These are phyloP conservation scores for Scyliorhinus canicula DNA, from an alignment of 2,797 vertebrate genomes.

Conservation along the genomic window DNA sequence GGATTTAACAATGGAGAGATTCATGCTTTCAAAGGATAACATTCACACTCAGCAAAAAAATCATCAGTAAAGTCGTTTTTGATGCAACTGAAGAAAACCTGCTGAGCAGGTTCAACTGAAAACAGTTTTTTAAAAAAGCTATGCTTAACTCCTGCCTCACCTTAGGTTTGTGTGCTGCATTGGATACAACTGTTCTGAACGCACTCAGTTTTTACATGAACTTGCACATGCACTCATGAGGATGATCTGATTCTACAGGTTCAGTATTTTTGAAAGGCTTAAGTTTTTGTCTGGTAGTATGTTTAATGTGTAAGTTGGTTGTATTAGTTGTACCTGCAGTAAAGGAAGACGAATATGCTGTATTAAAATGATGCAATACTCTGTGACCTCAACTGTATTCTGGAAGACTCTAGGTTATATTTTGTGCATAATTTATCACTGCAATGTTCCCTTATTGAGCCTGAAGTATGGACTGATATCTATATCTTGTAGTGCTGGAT, in stretches of 20 bases:
- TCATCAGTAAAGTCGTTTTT: not conserved
- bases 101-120: not conserved
- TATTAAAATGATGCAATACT: not conserved
- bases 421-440: not conserved
- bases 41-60: too few relatives aligned
- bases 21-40: constrained; percentile 70
- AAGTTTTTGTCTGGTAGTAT: not conserved
- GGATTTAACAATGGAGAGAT: constrained; percentile 75
- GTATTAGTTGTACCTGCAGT: not conserved
- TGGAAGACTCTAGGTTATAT: not conserved
- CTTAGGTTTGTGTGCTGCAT: not conserved
- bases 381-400: not conserved
- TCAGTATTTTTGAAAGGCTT: not conserved
- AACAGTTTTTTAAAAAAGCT: not conserved
- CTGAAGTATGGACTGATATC: constrained; percentile 9
- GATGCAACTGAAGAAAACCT: not conserved
- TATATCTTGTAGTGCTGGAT: not conserved
- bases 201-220: not conserved
- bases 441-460: not conserved
- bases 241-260: not conserved
- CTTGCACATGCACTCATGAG: constrained; percentile 5
- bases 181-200: constrained; percentile 17
- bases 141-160: not conserved
- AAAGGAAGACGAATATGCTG: not conserved
- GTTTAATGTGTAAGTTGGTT: not conserved